Evolutionary conservation across 2,888 invertebrate species (phyloP), one percentile per base, ranked within the genome.

Genomic region (Lapara coniferarum): DNA sequence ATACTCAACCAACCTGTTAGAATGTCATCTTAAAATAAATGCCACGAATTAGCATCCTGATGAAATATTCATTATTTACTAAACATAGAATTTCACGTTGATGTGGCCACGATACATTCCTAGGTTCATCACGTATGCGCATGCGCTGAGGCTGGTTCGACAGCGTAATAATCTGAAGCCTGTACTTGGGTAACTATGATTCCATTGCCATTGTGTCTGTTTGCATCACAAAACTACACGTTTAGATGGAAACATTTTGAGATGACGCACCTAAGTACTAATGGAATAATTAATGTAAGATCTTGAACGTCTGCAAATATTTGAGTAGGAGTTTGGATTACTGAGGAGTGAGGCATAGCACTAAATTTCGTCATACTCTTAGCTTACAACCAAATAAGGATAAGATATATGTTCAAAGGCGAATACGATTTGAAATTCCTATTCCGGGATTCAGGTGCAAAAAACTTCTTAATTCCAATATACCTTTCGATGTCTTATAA

Each of bases 141-240:
- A 49, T 63, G n/a, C 49, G 3, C 13, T 13, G 19, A 63, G 63
- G 7, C 19, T 49, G 49, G 49, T 46, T 63, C 19, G 16, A 63
- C 16, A 49, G 5, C 16, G 49, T 49, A 49, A 63, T 63, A 19
- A 63, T 2, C 49, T 19, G 63, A 46, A 49, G 46, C 10, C 63
- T 55, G 19, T 55, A 55, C 49, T 49, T 49, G 16, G 13, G 10
- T 37, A 49, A 46, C 49, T 59, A 44, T 46, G 63, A 13, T 8
- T 63, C 74, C 71, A 73, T 74, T 73, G 71, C 71, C 69, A 70
- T 70, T 73, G 71, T 19, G 13, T 13, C 19, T 63, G 63, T 63
- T 63, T 63, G 49, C 63, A 63, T 63, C 16, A 63, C 63, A 49
- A 63, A 63, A 63, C 49, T 19, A 63, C 19, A 13, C 13, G 8